phyloP scores from a whole-genome alignment of 2,888 invertebrate genomes.

The Stomorhina lunata region DNA sequence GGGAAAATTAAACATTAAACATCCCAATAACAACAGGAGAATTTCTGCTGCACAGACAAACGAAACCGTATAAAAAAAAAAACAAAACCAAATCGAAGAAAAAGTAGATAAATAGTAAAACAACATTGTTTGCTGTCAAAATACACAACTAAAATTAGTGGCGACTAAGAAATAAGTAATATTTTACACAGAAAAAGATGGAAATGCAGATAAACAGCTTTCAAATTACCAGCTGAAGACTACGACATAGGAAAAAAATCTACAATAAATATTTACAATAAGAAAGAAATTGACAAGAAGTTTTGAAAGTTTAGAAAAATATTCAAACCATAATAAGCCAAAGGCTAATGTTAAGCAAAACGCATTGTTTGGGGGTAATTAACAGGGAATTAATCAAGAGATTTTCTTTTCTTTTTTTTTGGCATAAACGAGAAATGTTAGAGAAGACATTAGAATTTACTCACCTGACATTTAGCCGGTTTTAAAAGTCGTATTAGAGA shows the following conservation, averaged over 20 bases:
- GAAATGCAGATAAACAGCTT: background rate
- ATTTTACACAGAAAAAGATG: background rate
- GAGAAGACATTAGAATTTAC: too few species aligned
- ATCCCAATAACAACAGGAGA: background rate
- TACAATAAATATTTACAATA: constrained; percentile 5
- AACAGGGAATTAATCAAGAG: too few species aligned
- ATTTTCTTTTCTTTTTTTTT: too few species aligned
- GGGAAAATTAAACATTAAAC: background rate
- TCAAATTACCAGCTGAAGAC: too few species aligned
- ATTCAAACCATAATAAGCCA: background rate
- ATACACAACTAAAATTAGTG: background rate
- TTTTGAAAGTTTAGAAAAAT: constrained; percentile 24
- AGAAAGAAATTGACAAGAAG: background rate
- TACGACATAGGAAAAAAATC: background rate
- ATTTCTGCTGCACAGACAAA: background rate
- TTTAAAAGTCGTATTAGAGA: too few species aligned
- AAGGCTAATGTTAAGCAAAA: too few species aligned
- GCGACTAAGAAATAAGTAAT: background rate
- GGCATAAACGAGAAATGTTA: too few species aligned
- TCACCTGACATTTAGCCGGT: too few species aligned
- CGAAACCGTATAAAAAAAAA: background rate
- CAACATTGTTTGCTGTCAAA: constrained; percentile 13
- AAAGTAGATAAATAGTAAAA: background rate
- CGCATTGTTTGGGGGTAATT: too few species aligned
- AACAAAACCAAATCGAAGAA: background rate